Evolutionary conservation across 2,888 invertebrate species (phyloP).

Genomic region (Escarpia spicata): DNA sequence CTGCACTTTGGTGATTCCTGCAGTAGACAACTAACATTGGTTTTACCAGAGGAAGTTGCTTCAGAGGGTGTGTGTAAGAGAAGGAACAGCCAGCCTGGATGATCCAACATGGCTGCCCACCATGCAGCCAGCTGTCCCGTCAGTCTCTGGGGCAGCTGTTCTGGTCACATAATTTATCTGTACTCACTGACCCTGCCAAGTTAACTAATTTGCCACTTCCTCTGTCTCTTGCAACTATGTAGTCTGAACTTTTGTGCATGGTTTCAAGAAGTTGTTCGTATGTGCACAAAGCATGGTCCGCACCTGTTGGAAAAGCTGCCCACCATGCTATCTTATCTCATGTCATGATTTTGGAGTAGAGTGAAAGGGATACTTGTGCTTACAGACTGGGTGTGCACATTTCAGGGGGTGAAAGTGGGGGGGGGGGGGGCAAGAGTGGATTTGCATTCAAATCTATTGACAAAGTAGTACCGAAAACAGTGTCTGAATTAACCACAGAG

Average conservation of each 20-base stretch:
- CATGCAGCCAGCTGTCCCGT: neutral
- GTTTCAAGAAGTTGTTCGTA: neutral
- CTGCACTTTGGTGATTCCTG: neutral
- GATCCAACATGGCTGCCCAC: neutral
- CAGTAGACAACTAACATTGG: neutral
- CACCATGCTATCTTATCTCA: neutral
- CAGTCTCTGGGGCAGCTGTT: neutral
- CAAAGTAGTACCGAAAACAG: neutral
- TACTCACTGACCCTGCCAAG: neutral
- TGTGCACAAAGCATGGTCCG: neutral
- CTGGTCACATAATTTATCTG: neutral
- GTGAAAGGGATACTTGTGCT: neutral
- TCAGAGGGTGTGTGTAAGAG: neutral
- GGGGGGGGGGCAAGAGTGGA: neutral
- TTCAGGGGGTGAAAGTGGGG: neutral
- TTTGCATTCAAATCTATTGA: neutral
- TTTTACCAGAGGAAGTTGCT: neutral
- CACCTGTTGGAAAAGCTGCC: neutral
- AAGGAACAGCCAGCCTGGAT: neutral
- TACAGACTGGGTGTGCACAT: neutral
- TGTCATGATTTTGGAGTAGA: slow-evolving; percentile 12
- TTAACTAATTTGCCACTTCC: neutral
- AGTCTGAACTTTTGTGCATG: neutral
- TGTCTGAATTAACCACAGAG: neutral
- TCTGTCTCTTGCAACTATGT: neutral